These are phyloP conservation scores for Cololabis saira DNA, from an alignment of 2,113 vertebrate species.

Conservation along the genomic window DNA sequence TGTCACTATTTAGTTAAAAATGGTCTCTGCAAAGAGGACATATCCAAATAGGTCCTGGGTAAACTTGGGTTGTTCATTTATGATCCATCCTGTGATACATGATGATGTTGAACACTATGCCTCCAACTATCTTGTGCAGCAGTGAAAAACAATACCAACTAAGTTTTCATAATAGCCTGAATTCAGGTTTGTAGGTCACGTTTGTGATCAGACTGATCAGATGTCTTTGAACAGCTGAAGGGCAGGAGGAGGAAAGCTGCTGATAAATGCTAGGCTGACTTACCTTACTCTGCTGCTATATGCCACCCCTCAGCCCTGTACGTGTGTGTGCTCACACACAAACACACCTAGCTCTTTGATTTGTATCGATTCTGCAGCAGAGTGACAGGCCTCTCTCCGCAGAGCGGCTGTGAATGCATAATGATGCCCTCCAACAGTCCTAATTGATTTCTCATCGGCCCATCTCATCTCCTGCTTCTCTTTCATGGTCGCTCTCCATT, in stretches of 20 bases:
- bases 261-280: not conserved
- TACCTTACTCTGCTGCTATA: not conserved
- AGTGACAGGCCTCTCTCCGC: slow-evolving; percentile 55
- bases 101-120: slow-evolving; percentile 7
- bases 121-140: slow-evolving; percentile 17
- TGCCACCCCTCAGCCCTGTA: not conserved
- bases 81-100: not conserved
- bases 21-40: too few relatives aligned
- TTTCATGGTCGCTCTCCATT: slow-evolving; percentile 28
- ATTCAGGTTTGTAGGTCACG: slow-evolving; percentile 59
- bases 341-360: slow-evolving; percentile 51
- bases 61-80: slow-evolving; percentile 1
- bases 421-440: slow-evolving; percentile 66
- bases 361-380: slow-evolving; percentile 73
- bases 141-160: slow-evolving; percentile 14
- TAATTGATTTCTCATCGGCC: slow-evolving; percentile 82
- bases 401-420: slow-evolving; percentile 62
- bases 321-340: slow-evolving; percentile 10
- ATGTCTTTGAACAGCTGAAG: slow-evolving; percentile 35
- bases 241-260: slow-evolving; percentile 2
- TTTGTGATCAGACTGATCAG: slow-evolving; percentile 47
- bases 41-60: too few relatives aligned
- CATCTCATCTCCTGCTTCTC: slow-evolving; percentile 61
- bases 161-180: slow-evolving; percentile 7
- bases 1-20: too few relatives aligned